A percentile compares a stretch with the other conserved stretches of the same genome.
These are phyloP conservation scores for Felis chaus DNA, from an alignment of 2,113 vertebrate species.

Conservation along the genomic window DNA sequence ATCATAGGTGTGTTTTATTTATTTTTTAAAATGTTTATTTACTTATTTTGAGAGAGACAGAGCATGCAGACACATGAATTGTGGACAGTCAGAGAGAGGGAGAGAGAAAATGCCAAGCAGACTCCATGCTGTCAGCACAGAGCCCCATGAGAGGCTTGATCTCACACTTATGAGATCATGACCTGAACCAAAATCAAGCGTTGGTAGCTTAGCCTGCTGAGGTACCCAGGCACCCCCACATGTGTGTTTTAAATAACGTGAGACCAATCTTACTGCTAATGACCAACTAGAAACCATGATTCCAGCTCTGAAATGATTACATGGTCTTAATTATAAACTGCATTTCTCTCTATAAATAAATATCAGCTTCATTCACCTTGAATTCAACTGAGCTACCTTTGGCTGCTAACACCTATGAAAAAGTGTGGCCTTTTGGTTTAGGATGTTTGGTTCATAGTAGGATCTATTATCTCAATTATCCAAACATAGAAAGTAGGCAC, in stretches of 20 bases:
- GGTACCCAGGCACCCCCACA: too few species aligned
- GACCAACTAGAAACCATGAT: neutral
- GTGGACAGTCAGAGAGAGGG: too few species aligned
- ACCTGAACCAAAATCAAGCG: too few species aligned
- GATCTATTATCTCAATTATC: neutral
- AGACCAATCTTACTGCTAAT: neutral
- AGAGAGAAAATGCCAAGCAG: too few species aligned
- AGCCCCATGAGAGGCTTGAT: too few species aligned
- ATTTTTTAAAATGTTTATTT: too few species aligned
- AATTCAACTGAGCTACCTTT: neutral
- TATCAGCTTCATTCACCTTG: neutral
- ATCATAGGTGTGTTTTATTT: neutral
- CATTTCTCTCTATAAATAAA: neutral
- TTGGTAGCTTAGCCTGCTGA: too few species aligned
- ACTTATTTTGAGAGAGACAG: too few species aligned
- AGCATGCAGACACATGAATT: too few species aligned
- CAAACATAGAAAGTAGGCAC: neutral
- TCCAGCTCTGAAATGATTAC: neutral
- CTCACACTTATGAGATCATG: too few species aligned
- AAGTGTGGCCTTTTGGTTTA: neutral
- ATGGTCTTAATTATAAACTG: neutral
- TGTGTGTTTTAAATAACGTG: neutral
- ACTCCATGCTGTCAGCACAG: too few species aligned
- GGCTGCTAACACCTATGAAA: neutral
- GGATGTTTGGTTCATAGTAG: neutral